Conservation (phyloP, 2,888 invertebrate genomes). For the Hyppa rectilinea region DNA sequence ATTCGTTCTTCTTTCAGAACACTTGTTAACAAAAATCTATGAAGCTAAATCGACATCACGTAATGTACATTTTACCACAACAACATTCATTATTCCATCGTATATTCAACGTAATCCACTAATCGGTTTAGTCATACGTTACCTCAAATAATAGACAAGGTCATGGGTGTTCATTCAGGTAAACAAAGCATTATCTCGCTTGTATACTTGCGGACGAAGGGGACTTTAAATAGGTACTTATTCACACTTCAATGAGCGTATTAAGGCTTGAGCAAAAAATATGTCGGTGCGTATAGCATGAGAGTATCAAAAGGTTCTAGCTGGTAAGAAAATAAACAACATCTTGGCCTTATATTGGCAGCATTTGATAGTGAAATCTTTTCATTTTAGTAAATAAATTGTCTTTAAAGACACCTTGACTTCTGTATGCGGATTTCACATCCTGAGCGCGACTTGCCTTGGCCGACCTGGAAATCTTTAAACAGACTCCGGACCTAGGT, state of each 20-base stretch:
- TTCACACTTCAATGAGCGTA: constrained; percentile 31
- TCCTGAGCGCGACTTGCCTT: no score
- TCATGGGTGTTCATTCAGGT: constrained; percentile 39
- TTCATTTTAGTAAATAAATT: not conserved
- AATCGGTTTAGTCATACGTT: constrained; percentile 50
- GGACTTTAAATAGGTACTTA: constrained; percentile 34
- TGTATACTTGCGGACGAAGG: constrained; percentile 25
- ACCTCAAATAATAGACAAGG: constrained; percentile 36
- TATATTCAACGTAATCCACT: constrained; percentile 38
- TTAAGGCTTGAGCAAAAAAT: constrained; percentile 20
- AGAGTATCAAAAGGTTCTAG: not conserved
- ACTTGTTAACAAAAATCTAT: not conserved
- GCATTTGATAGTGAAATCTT: not conserved
- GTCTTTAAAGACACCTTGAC: no score
- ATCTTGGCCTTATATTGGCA: not conserved
- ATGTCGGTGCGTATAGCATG: not conserved
- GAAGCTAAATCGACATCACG: not conserved
- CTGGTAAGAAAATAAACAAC: not conserved
- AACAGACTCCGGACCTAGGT: no score
- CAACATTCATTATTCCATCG: constrained; percentile 35
- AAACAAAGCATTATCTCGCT: constrained; percentile 46
- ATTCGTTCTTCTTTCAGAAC: no score
- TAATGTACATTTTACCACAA: not conserved
- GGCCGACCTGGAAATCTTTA: no score
- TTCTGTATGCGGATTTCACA: no score